Base-by-base conservation (phyloP, 2,888 invertebrate genomes). In the Phortica okadai region DNA sequence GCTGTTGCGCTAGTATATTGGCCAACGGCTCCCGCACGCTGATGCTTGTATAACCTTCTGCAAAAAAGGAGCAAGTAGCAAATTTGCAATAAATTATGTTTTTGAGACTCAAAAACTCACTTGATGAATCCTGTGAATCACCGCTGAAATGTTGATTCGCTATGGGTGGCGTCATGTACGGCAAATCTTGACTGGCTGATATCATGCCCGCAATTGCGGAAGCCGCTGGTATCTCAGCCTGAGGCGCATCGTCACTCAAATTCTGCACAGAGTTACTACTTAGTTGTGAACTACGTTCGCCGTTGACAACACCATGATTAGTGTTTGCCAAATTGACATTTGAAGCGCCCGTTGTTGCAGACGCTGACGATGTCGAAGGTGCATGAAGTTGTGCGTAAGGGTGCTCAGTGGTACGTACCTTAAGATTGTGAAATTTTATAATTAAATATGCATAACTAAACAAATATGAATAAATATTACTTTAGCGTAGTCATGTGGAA, bases 11-110 rank as follows among this genome's bases (percentile, higher is more conserved):
- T 82, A 95, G 93, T 80, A 95, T 94, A 88, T 95, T 95, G 4
- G 97, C 96, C 79, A 97, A 92, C 0, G 97, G 97, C 90, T 97
- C 97, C 21, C 97, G 93, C 1, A 97, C 97, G 81, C 97, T 97
- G 83, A 97, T 97, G 89, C 97, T 97, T 0, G 97, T 97, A 90
- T 97, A 97, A 67, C 97, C 97, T 93, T 97, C 97, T 96, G 92
- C 21, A 21, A 21, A 21, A 21, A 21, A 21, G 21, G 21, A 21
- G 21, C 21, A 21, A 21, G 21, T 21, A 21, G 21, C 21, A 21
- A 21, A 21, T 21, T 21, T 21, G 21, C 21, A 21, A 21, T 21
- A 21, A 21, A 21, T 21, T 21, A 21, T 21, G 21, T 21, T 21
- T 21, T 21, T 21, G 21, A 21, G 21, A 21, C 21, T 6, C 1